A percentile compares a stretch with the other conserved stretches of the same genome.
These are phyloP conservation scores for Phaedon cochleariae DNA, from an alignment of 2,888 invertebrate genomes.

Conservation along the genomic window DNA sequence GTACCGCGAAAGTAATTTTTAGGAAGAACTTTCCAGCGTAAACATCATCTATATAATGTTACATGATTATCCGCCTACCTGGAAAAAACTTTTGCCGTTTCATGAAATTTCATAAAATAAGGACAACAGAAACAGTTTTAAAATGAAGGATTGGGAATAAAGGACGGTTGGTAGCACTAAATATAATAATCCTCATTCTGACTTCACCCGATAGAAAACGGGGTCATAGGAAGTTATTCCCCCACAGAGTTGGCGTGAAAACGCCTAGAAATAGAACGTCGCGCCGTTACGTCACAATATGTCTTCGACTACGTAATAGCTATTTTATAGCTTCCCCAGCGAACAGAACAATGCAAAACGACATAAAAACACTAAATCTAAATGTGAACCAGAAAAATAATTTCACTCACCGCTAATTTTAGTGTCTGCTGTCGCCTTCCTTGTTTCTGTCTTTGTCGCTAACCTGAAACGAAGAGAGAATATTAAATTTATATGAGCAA, in stretches of 20 bases:
- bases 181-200: neutral
- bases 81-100: too few relatives aligned
- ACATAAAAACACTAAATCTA: constrained; percentile 44
- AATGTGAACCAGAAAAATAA: constrained; percentile 42
- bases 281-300: constrained; percentile 58
- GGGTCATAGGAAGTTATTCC: constrained; percentile 58
- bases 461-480: constrained; percentile 16
- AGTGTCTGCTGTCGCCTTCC: constrained; percentile 36
- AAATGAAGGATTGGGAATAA: too few relatives aligned
- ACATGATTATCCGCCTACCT: too few relatives aligned
- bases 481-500: neutral
- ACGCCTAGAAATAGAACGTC: constrained; percentile 56
- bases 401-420: constrained; percentile 42
- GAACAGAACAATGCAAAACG: constrained; percentile 46
- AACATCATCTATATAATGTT: too few relatives aligned
- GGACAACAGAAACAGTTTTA: too few relatives aligned
- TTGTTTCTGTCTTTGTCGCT: constrained; percentile 27
- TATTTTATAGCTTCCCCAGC: constrained; percentile 51
- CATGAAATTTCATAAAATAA: too few relatives aligned
- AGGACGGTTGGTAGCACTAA: too few relatives aligned
- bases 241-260: constrained; percentile 45
- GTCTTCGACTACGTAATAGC: constrained; percentile 55
- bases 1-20: too few relatives aligned
- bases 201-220: constrained; percentile 31
- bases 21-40: too few relatives aligned